Percentiles rank a stretch among this genome's conserved stretches.
Evolutionary conservation across 2,888 invertebrate species (phyloP).

Genomic region (Beris chalybata): DNA sequence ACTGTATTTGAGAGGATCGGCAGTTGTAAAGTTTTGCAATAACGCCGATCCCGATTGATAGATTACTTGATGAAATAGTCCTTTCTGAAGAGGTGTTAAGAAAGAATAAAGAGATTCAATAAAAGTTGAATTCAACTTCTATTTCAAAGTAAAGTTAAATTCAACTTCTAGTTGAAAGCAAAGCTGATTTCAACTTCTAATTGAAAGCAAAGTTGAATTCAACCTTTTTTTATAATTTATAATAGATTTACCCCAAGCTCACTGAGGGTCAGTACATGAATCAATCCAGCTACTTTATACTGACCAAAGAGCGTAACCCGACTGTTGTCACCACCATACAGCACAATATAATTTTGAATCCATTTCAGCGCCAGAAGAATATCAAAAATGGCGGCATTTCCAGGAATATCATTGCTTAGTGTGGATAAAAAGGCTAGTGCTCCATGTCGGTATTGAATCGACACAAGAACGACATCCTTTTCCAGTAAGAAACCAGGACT

Average conservation of each 20-base stretch:
- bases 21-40: constrained; percentile 39
- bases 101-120: neutral
- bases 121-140: neutral
- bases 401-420: constrained; percentile 53
- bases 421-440: constrained; percentile 56
- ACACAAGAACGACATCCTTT: constrained; percentile 51
- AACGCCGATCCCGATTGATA: constrained; percentile 55
- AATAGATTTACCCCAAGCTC: constrained; percentile 42
- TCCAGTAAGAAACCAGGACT: constrained; percentile 47
- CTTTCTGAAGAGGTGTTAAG: constrained; percentile 39
- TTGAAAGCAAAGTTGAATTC: no score
- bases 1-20: constrained; percentile 15
- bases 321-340: constrained; percentile 55
- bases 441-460: constrained; percentile 52
- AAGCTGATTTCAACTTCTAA: neutral
- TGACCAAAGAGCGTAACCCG: constrained; percentile 56
- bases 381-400: constrained; percentile 57
- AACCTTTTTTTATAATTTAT: neutral
- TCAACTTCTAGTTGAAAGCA: no score
- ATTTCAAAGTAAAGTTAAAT: no score
- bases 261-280: constrained; percentile 50
- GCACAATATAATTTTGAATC: constrained; percentile 53
- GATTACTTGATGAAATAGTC: constrained; percentile 54
- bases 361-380: constrained; percentile 54
- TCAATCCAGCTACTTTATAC: constrained; percentile 55